Base-by-base conservation (phyloP, 1,140 invertebrate species). In the Aradophagus sp. region DNA sequence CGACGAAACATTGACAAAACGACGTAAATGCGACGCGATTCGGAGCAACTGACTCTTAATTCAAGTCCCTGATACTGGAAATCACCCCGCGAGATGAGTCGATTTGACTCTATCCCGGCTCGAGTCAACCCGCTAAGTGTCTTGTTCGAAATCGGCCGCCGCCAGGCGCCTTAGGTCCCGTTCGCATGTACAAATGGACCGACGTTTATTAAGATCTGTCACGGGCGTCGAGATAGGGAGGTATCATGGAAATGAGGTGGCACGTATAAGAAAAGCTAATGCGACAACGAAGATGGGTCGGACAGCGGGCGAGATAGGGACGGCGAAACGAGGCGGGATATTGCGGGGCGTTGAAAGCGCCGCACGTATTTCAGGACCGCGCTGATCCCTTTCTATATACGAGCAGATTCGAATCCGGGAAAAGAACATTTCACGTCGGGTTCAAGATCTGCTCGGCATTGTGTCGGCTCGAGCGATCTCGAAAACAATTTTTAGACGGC, bases 401-500 rank as follows among this genome's bases (percentile, higher is more conserved):
- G 50, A 11, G 19, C 20, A 23, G 50, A 42, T 65, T 55, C 50
- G 7, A n/a, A 2, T 42, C 41, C 20, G 31, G 29, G 3, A 31
- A 26, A 16, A 47, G 36, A 56, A 66, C 42, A 66, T 66, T 66
- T 66, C 38, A 66, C 27, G 50, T 38, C 42, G 62, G 38, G 27
- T 50, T 66, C 42, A 44, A 66, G 62, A 66, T 66, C 50, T 50
- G 32, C 16, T 66, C 56, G 62, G 50, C 36, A 42, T 56, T 56
- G 42, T 50, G 52, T 15, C 32, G 59, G 15, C 59, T 53, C 48
- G 38, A 53, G 52, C 52, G 20, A 66, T 66, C 41, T 55, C 42
- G 36, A 56, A 66, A 66, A 66, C 62, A 66, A 66, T 66, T 66
- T 66, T 66, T 42, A 66, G 42, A 56, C 52, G 50, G 52, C 52